Evolutionary conservation across 2,113 vertebrate species (phyloP).

Genomic region (Centropus bengalensis): DNA sequence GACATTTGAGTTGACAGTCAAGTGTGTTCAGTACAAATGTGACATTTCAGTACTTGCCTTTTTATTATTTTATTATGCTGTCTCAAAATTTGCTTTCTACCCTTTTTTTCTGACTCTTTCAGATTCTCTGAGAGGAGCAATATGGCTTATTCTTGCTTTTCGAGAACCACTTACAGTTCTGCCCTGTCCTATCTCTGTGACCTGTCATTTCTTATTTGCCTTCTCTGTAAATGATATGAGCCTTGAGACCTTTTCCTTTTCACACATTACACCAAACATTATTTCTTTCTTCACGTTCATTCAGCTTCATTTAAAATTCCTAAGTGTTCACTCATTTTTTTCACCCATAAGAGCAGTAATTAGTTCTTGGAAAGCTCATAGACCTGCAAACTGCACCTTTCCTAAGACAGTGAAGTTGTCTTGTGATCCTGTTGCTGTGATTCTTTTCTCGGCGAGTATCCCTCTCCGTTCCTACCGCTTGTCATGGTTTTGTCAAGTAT

Average conservation of each 20-base stretch:
- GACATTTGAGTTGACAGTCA: constrained; percentile 42
- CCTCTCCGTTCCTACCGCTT: neutral
- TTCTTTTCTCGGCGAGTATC: neutral
- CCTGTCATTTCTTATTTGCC: neutral
- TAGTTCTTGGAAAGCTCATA: constrained; percentile 29
- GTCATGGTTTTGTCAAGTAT: constrained; percentile 1
- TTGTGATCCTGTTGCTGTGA: constrained; percentile 2
- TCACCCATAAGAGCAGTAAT: constrained; percentile 13
- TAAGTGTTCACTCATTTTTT: constrained; percentile 14
- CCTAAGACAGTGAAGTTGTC: constrained; percentile 11
- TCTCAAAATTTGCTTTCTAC: neutral
- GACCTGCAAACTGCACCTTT: neutral
- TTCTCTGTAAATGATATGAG: constrained; percentile 8
- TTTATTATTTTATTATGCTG: neutral
- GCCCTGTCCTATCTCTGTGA: neutral
- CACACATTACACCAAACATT: neutral
- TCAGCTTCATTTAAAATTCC: constrained; percentile 28
- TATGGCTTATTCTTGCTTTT: neutral
- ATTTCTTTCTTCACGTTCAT: neutral
- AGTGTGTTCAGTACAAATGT: constrained; percentile 44
- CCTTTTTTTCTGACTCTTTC: neutral
- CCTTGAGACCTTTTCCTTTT: constrained; percentile 7
- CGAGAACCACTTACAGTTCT: neutral
- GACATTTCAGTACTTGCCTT: constrained; percentile 34
- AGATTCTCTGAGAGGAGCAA: neutral